Percentiles rank a stretch among this genome's conserved stretches.
These are phyloP conservation scores for Synanthedon andrenaeformis DNA, from an alignment of 2,888 invertebrate species.

Conservation along the genomic window DNA sequence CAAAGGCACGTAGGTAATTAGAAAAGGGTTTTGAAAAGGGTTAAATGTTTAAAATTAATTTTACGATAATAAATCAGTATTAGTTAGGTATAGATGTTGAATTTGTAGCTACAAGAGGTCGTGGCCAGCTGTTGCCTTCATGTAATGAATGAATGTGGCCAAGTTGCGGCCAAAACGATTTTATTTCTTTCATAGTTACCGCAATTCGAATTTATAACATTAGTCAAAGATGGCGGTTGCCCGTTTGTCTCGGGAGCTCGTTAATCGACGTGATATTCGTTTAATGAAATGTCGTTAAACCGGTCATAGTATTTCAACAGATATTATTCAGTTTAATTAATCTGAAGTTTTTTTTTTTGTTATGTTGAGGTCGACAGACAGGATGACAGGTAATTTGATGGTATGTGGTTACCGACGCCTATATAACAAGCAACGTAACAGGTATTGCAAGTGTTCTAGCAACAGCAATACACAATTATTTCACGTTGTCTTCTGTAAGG, in stretches of 20 bases:
- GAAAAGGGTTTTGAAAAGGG: not conserved
- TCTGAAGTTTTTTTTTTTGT: no score
- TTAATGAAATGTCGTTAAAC: not conserved
- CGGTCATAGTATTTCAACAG: not conserved
- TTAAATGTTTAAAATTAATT: not conserved
- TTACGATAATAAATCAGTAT: not conserved
- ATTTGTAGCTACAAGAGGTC: not conserved
- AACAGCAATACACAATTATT: no score
- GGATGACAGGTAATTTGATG: no score
- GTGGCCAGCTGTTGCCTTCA: slow-evolving; percentile 1
- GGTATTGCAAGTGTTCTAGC: no score
- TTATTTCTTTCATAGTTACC: not conserved
- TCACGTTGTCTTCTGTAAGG: no score
- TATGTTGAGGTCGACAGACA: no score
- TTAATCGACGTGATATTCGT: not conserved
- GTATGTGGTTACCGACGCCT: no score
- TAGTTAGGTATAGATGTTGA: not conserved
- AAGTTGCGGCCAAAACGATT: slow-evolving; percentile 1
- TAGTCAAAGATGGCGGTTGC: not conserved
- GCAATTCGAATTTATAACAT: not conserved
- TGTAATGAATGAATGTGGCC: slow-evolving; percentile 2
- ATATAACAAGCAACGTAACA: no score
- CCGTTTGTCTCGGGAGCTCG: not conserved
- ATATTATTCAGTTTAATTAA: not conserved
- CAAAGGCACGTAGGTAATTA: no score